These are phyloP conservation scores for Oikopleura dioica DNA, from an alignment of 23 tunicate species.

Conservation along the genomic window DNA sequence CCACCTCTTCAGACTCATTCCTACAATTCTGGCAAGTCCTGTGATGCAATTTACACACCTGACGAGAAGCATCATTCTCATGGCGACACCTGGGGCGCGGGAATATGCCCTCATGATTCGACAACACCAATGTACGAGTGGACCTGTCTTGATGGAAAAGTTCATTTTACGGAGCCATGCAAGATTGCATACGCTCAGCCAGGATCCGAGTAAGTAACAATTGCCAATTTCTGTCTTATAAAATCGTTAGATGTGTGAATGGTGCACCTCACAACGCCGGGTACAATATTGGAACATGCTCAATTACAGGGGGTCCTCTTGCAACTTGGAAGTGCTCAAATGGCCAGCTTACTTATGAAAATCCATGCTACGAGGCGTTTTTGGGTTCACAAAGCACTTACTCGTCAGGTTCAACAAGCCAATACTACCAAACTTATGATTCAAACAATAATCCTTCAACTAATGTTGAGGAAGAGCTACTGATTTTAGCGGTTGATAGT, in stretches of 20 bases:
- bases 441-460: too few species aligned
- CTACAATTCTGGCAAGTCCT: neutral
- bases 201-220: too few species aligned
- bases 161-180: neutral
- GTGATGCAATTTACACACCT: neutral
- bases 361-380: constrained; percentile 7
- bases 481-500: neutral
- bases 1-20: neutral
- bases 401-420: neutral
- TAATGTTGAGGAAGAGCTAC: too few species aligned
- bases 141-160: neutral
- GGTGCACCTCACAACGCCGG: constrained; percentile 4
- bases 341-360: neutral
- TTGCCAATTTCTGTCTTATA: neutral
- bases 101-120: neutral
- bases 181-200: neutral
- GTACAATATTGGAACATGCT: neutral
- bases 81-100: constrained; percentile 1
- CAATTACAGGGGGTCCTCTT: neutral
- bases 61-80: neutral
- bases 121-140: neutral
- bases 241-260: neutral
- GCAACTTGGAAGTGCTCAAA: neutral
- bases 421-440: neutral
- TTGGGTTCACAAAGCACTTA: neutral